These are phyloP conservation scores for Tichodroma muraria DNA, from an alignment of 2,113 vertebrate species.

Conservation along the genomic window DNA sequence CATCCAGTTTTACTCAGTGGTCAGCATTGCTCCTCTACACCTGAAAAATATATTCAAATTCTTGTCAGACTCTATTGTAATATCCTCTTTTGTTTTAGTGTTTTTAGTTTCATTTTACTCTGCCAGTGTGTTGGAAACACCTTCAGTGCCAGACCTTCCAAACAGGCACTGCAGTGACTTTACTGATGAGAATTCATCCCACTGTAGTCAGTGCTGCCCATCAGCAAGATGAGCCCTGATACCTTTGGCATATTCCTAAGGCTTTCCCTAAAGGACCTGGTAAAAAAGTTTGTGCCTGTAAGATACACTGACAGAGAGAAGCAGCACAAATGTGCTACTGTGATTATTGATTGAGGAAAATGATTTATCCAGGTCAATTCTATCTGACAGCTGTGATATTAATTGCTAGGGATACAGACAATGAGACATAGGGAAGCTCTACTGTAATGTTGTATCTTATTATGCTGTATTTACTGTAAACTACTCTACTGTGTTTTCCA, in stretches of 20 bases:
- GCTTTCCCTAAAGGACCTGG: background rate
- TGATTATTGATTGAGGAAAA: background rate
- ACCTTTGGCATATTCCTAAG: background rate
- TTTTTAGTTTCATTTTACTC: background rate
- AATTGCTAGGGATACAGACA: background rate
- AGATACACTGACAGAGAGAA: background rate
- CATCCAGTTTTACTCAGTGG: background rate
- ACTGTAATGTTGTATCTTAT: background rate
- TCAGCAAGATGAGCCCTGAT: background rate
- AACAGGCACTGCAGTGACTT: background rate
- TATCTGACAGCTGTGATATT: background rate
- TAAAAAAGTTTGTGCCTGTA: background rate
- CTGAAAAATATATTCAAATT: background rate
- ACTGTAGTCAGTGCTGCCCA: background rate
- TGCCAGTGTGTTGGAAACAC: background rate
- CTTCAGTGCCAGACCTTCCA: background rate
- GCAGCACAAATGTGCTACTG: background rate
- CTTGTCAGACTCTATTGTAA: background rate
- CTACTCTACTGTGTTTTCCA: background rate
- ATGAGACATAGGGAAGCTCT: background rate
- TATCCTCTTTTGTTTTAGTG: background rate
- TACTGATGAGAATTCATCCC: background rate
- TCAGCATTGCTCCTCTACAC: background rate
- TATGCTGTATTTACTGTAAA: background rate
- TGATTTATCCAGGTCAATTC: background rate